Percentiles rank a stretch among this genome's conserved stretches.
These are phyloP conservation scores for Salarias fasciatus DNA, from an alignment of 2,797 vertebrate genomes.

Conservation along the genomic window DNA sequence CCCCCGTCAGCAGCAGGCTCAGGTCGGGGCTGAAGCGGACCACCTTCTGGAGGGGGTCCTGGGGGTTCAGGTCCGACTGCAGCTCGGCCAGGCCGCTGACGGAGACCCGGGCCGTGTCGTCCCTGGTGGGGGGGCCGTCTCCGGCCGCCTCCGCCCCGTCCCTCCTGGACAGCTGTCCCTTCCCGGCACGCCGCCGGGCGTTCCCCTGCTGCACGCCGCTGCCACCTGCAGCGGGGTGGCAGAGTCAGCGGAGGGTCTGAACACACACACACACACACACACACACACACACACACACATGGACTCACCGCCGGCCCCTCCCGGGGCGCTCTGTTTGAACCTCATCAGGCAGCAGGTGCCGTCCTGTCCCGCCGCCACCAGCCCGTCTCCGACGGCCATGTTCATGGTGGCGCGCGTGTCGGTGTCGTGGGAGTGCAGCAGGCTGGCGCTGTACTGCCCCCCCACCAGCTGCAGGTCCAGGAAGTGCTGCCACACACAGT, in stretches of 20 bases:
- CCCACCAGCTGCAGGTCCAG: slow-evolving; percentile 86
- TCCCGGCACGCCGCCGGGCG: slow-evolving; percentile 72
- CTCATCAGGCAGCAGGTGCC: slow-evolving; percentile 88
- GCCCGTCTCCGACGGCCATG: slow-evolving; percentile 87
- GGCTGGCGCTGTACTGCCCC: slow-evolving; percentile 85
- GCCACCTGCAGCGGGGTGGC: too few relatives aligned
- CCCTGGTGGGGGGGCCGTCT: slow-evolving; percentile 64
- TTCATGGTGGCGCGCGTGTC: slow-evolving; percentile 93
- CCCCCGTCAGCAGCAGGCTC: slow-evolving; percentile 89
- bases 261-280: too few relatives aligned
- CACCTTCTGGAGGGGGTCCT: slow-evolving; percentile 91
- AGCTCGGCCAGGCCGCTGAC: slow-evolving; percentile 85
- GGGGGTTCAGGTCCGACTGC: slow-evolving; percentile 87
- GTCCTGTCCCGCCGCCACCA: slow-evolving; percentile 93
- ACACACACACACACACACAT: too few relatives aligned
- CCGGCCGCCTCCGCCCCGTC: slow-evolving; percentile 34
- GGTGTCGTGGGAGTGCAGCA: slow-evolving; percentile 91
- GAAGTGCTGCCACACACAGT: slow-evolving; percentile 86
- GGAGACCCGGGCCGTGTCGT: slow-evolving; percentile 74
- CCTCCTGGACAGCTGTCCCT: slow-evolving; percentile 54
- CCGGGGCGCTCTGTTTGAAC: slow-evolving; percentile 71
- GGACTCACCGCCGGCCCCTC: slow-evolving; percentile 80
- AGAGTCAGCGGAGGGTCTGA: too few relatives aligned
- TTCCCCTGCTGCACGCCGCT: slow-evolving; percentile 38
- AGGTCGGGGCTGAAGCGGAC: slow-evolving; percentile 88